These are phyloP conservation scores for Cynocephalus volans DNA, from an alignment of 2,113 vertebrate species.

Conservation along the genomic window DNA sequence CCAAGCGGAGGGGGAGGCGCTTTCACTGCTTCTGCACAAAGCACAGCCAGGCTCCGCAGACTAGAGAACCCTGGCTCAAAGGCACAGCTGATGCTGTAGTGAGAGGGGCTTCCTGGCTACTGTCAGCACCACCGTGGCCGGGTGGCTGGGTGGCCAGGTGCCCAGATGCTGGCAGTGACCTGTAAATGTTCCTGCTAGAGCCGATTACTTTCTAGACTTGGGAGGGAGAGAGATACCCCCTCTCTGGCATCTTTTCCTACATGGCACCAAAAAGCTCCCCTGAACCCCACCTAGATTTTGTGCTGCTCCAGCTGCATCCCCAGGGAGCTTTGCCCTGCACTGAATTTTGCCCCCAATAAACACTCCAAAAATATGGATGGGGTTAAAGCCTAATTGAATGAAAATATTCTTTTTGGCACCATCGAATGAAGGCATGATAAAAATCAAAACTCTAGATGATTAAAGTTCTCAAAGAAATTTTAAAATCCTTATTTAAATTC, in stretches of 20 bases:
- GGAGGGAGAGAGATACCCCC: neutral
- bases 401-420: slow-evolving; percentile 14
- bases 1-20: neutral
- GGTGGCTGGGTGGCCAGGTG: neutral
- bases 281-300: neutral
- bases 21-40: neutral
- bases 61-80: neutral
- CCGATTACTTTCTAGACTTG: neutral
- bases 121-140: neutral
- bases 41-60: neutral
- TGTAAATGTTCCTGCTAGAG: neutral
- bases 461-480: slow-evolving; percentile 33
- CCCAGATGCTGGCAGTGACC: neutral
- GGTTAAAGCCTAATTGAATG: neutral
- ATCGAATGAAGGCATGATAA: slow-evolving; percentile 18
- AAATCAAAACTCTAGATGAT: slow-evolving; percentile 31
- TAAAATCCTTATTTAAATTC: slow-evolving; percentile 24
- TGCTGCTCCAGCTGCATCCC: neutral
- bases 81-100: neutral
- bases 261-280: neutral
- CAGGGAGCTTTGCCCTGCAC: neutral
- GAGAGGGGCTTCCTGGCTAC: neutral
- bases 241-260: neutral
- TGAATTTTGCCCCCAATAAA: neutral
- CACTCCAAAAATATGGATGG: neutral